Base-by-base conservation (phyloP, 2,888 invertebrate species). In the Plemyria rubiginata region DNA sequence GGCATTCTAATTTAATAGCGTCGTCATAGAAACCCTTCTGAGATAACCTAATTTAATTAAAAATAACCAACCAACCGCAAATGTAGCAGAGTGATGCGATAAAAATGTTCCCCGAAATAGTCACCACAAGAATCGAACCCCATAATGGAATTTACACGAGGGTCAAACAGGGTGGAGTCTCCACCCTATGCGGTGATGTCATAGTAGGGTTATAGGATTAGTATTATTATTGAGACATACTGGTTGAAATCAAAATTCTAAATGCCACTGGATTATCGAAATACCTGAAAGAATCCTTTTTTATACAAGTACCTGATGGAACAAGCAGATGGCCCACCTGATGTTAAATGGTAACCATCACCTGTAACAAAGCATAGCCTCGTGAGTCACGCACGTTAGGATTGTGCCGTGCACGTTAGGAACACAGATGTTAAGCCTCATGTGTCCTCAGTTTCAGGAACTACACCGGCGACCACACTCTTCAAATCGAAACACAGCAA, bases 101-200 rank as follows among this genome's bases (percentile, higher is more conserved):
- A 65, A 70, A 70, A 56, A 45, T 65, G 74, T 68, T 73, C 66
- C 68, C 68, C 66, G 59, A 65, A 67, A 67, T 58, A 61, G 56
- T 70, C 64, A 77, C 79, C 76, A 62, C 79, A 74, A 78, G 71
- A 68, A 54, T 61, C 70, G 70, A 66, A 64, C 73, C 77, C 79
- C 75, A 72, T 69, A 67, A 65, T 57, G 61, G 65, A 60, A 54
- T 57, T 59, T 69, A 68, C 69, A 50, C 68, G 68, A 70, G 77
- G 81, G 80, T 78, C 76, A 74, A 56, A 62, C 61, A 58, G 79
- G 81, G 81, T 75, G 81, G 81, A 77, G 81, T 59, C 49, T 64
- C 65, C 61, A 59, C 71, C 73, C 74, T 8, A 54, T 54, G 49
- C 60, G 58, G 63, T 62, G 60, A 60, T 56, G 60, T 45, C 57